These are phyloP conservation scores for Lissocephala sabroskyi DNA, from an alignment of 2,888 invertebrate genomes.

Conservation along the genomic window DNA sequence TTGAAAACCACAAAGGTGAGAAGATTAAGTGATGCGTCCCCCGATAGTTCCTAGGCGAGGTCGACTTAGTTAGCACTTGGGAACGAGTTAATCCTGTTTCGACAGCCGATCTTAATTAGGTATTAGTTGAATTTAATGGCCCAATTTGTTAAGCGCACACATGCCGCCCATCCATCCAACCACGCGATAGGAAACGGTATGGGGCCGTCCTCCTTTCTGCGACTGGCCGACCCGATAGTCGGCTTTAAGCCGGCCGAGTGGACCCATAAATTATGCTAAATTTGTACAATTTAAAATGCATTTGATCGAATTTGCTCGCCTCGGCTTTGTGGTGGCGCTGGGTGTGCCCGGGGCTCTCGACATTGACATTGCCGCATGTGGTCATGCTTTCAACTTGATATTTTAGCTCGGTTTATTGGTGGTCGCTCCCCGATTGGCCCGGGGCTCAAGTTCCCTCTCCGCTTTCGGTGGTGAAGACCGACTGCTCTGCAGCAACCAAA, in stretches of 20 bases:
- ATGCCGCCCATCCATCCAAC: too few relatives aligned
- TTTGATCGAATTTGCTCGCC: conserved; percentile 36
- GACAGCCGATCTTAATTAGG: conserved; percentile 24
- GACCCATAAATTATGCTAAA: conserved; percentile 59
- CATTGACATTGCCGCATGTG: conserved; percentile 57
- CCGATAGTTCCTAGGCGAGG: too few relatives aligned
- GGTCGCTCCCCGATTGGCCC: background rate
- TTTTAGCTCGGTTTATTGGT: conserved; percentile 12
- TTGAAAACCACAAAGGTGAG: too few relatives aligned
- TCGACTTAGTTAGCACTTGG: conserved; percentile 10
- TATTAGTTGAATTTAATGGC: conserved; percentile 40
- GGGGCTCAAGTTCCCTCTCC: too few relatives aligned
- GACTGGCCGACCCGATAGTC: conserved; percentile 8
- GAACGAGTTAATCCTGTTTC: conserved; percentile 30
- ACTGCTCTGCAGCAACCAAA: too few relatives aligned
- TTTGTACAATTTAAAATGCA: conserved; percentile 35
- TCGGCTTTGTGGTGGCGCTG: too few relatives aligned
- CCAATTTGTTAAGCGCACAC: conserved; percentile 48
- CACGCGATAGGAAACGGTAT: too few relatives aligned
- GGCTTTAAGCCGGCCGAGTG: conserved; percentile 23
- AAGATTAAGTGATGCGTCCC: too few relatives aligned
- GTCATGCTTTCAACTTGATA: conserved; percentile 34
- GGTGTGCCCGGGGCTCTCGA: conserved; percentile 43
- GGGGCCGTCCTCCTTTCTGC: too few relatives aligned
- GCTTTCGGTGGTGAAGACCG: background rate